These are phyloP conservation scores for Cheilosia grossa DNA, from an alignment of 2,888 invertebrate species.

Conservation along the genomic window DNA sequence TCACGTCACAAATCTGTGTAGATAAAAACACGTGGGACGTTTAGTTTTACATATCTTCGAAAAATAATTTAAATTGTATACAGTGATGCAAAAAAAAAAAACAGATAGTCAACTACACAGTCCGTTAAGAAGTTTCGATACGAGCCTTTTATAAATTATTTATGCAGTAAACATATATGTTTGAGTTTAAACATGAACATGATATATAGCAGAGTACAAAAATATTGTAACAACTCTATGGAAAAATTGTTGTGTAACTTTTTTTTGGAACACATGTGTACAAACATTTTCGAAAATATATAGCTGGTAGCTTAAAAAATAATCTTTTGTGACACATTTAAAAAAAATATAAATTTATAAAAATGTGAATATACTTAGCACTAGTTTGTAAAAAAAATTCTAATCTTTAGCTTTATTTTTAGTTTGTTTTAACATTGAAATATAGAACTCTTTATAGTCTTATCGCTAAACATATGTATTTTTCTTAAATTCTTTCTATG, in stretches of 20 bases:
- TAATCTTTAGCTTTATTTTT: slow-evolving; percentile 9
- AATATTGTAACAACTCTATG: too few relatives aligned
- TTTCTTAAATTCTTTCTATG: slow-evolving; percentile 51
- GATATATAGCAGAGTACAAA: too few relatives aligned
- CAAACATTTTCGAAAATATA: slow-evolving; percentile 5
- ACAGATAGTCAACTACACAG: background rate
- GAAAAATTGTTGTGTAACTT: too few relatives aligned
- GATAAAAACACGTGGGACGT: background rate
- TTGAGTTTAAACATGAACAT: too few relatives aligned
- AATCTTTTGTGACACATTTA: background rate
- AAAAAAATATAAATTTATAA: background rate
- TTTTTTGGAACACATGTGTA: too few relatives aligned
- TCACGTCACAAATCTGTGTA: background rate
- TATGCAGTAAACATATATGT: too few relatives aligned
- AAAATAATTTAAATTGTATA: too few relatives aligned
- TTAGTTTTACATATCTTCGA: too few relatives aligned
- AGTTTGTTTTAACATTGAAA: slow-evolving; percentile 57
- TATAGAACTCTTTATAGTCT: slow-evolving; percentile 60
- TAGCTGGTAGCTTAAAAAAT: background rate
- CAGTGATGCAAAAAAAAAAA: too few relatives aligned
- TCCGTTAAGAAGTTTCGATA: too few relatives aligned
- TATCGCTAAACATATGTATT: slow-evolving; percentile 52
- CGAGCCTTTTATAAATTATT: too few relatives aligned
- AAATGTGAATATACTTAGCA: slow-evolving; percentile 1
- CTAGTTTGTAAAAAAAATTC: slow-evolving; percentile 36